Percentiles rank a stretch among this genome's conserved stretches.
phyloP scores from a whole-genome alignment of 2,113 vertebrate species.

The Calyptomena viridis region DNA sequence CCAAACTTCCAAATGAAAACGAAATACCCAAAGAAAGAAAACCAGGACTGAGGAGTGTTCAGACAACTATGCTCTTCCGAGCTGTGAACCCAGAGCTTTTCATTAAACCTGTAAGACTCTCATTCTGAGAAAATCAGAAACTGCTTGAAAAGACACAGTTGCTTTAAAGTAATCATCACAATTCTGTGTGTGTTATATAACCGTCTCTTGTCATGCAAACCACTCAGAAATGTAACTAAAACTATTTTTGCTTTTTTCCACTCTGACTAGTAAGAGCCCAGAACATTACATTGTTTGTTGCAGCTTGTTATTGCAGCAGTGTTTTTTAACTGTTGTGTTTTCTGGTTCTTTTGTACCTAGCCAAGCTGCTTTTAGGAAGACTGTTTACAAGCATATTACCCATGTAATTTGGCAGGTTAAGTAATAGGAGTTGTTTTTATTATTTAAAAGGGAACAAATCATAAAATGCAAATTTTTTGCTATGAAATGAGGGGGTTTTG shows the following conservation, averaged over 20 bases:
- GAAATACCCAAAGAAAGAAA: conserved; percentile 68
- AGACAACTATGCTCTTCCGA: conserved; percentile 88
- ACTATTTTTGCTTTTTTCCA: neutral
- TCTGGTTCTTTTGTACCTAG: neutral
- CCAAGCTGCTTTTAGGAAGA: neutral
- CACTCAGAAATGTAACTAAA: neutral
- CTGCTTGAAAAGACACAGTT: neutral
- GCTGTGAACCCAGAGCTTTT: conserved; percentile 96
- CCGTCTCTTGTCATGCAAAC: neutral
- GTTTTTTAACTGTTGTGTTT: neutral
- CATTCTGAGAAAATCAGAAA: neutral
- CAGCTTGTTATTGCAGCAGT: neutral
- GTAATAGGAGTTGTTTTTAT: neutral
- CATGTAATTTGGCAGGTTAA: neutral
- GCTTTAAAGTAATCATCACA: neutral
- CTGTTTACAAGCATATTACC: neutral
- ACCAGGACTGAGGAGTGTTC: conserved; percentile 81
- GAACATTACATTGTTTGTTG: neutral
- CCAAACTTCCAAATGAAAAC: conserved; percentile 62
- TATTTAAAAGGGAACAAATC: neutral
- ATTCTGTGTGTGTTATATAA: neutral
- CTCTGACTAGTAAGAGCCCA: neutral
- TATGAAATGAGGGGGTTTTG: neutral
- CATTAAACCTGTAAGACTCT: conserved; percentile 89
- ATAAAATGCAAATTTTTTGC: neutral